A percentile compares a stretch with the other conserved stretches of the same genome.
These are phyloP conservation scores for Drosophila teissieri DNA, from an alignment of 1,140 invertebrate genomes.

Conservation along the genomic window DNA sequence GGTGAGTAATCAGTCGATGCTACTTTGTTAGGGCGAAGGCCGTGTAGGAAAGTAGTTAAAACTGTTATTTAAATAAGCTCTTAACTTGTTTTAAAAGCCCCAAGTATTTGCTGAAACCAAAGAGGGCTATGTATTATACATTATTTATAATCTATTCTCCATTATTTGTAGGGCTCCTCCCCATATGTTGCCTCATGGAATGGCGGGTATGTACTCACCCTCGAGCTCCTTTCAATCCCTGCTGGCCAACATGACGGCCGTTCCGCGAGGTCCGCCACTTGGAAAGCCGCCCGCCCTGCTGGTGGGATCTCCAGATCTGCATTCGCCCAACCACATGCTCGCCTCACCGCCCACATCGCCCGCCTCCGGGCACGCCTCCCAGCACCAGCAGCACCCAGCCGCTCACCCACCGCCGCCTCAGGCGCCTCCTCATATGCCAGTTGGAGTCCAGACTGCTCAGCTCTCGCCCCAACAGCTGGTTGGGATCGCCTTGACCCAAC, in stretches of 20 bases:
- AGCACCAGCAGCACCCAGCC: conserved; percentile 30
- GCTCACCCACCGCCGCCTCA: conserved; percentile 33
- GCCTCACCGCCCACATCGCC: conserved; percentile 86
- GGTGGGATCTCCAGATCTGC: conserved; percentile 82
- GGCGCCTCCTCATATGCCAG: conserved; percentile 14
- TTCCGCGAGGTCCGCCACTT: conserved; percentile 87
- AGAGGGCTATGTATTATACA: background rate
- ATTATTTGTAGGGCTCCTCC: conserved; percentile 85
- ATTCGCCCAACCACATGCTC: conserved; percentile 77
- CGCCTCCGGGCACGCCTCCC: conserved; percentile 84
- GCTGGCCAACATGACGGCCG: conserved; percentile 90
- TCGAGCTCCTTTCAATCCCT: conserved; percentile 93
- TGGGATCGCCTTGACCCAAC: conserved; percentile 70
- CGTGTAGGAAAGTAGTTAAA: background rate
- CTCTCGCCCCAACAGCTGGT: conserved; percentile 65
- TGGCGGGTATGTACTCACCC: conserved; percentile 88
- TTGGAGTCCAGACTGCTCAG: conserved; percentile 45
- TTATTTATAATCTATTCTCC: background rate
- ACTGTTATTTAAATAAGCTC: background rate
- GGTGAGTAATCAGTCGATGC: conserved; percentile 52
- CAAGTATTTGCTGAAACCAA: too few relatives aligned
- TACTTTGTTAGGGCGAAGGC: background rate
- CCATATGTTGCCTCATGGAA: conserved; percentile 88
- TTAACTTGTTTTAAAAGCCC: too few relatives aligned
- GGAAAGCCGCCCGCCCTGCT: conserved; percentile 61